phyloP scores from a whole-genome alignment of 2,888 invertebrate genomes.

The Monoplex corrugatus region DNA sequence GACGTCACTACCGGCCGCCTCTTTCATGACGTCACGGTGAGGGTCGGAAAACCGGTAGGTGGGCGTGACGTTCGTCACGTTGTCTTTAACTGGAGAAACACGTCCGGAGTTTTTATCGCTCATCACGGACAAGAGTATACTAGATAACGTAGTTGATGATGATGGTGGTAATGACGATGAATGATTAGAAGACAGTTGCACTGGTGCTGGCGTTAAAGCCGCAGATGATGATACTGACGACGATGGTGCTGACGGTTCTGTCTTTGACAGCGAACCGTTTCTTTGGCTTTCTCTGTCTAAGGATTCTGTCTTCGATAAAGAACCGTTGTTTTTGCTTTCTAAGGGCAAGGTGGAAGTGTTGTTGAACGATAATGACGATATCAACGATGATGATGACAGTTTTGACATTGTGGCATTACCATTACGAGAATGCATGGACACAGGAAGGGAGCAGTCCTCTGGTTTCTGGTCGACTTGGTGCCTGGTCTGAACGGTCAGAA shows the following conservation, averaged over 20 bases:
- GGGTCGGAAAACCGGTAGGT: not conserved
- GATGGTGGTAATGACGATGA: not conserved
- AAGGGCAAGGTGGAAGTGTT: not conserved
- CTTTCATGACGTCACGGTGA: not conserved
- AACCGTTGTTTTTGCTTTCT: not conserved
- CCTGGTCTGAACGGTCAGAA: not conserved
- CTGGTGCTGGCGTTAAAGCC: not conserved
- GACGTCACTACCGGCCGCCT: not conserved
- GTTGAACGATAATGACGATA: not conserved
- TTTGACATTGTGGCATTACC: not conserved
- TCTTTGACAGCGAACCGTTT: not conserved
- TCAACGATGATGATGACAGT: not conserved
- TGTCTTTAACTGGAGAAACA: not conserved
- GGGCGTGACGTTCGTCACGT: not conserved
- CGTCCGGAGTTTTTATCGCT: too few relatives aligned
- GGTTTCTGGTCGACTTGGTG: not conserved
- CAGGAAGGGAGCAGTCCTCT: not conserved
- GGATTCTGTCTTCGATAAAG: not conserved
- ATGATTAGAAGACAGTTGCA: not conserved
- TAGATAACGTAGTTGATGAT: not conserved
- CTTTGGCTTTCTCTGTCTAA: too few relatives aligned
- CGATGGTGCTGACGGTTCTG: not conserved
- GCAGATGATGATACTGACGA: not conserved
- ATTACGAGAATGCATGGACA: too few relatives aligned
- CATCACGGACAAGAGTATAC: not conserved